Base-by-base conservation (phyloP, 2,113 vertebrate species). In the Ivindomyrus marchei region DNA sequence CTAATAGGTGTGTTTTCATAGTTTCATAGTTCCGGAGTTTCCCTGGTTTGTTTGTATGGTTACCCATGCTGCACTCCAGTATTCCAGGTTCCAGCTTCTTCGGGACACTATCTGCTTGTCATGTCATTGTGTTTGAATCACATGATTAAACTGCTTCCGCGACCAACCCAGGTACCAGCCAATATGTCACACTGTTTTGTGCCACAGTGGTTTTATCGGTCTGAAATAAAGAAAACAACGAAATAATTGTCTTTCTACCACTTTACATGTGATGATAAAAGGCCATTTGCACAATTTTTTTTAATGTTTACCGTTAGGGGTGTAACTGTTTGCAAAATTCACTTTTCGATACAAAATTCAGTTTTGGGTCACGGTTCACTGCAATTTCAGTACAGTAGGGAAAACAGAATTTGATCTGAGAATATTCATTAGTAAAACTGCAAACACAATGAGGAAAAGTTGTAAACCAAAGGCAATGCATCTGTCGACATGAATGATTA, bases 1-100 rank as follows among this genome's bases (percentile, higher is more conserved):
- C 94, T 97, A 53, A 97, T 99, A 90, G 98, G 98, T 99, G 93
- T 96, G 94, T 21, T 52, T 15, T n/a, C 84, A n/a, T 11, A 47
- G 45, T 11, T 85, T 19, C 21, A n/a, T 8, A 10, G 19, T n/a
- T 62, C 56, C 1, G 19, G 58, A 27, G n/a, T 46, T 8, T 50
- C 77, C 19, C 24, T 45, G 42, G 4, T 45, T 83, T 83, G 19
- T 42, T 45, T 83, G n/a, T 66, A 31, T 66, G 62, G 62, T 62
- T n/a, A 10, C 58, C 58, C 24, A 27, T 10, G 8, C 58, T n/a
- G 53, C 19, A 56, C 53, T 21, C 53, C 17, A 7, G 53, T 6
- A 56, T 56, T 56, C 19, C 5, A n/a, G 58, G 58, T n/a, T 62
- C 24, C 7, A n/a, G 58, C 58, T 62, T n/a, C 56, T 58, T 53